Evolutionary conservation across 2,797 vertebrate genomes (phyloP).

Genomic region (Spinibarbus caldwelli): DNA sequence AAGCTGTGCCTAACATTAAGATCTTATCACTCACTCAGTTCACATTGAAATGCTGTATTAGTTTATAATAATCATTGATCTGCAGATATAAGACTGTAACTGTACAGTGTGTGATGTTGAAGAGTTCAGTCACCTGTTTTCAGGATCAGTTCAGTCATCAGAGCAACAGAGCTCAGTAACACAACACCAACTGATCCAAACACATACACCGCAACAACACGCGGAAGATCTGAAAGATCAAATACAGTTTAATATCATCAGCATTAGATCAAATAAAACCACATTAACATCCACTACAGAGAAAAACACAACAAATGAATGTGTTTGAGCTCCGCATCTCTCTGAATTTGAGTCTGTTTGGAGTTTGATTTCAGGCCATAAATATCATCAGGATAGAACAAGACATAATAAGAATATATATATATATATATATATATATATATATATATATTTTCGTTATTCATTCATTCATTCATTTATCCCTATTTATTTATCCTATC

Average conservation of each 20-base stretch:
- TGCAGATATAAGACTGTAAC: background rate
- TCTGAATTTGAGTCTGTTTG: background rate
- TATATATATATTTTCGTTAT: too few species aligned
- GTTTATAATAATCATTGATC: background rate
- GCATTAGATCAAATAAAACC: background rate
- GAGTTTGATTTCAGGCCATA: background rate
- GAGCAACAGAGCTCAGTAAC: conserved; percentile 13
- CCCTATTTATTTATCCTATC: too few species aligned
- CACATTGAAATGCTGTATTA: background rate
- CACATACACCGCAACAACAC: background rate
- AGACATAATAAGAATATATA: too few species aligned
- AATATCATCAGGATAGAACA: too few species aligned
- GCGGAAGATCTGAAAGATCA: background rate
- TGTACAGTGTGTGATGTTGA: background rate
- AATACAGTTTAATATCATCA: background rate
- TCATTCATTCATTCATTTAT: background rate
- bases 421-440: too few species aligned
- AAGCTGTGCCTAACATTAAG: background rate
- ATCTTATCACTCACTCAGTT: background rate
- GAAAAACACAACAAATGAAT: too few species aligned
- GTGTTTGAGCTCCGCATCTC: background rate
- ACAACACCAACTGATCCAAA: conserved; percentile 16
- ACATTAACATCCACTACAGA: too few species aligned
- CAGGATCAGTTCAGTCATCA: conserved; percentile 30
- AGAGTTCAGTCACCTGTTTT: conserved; percentile 32